phyloP scores from a whole-genome alignment of 2,888 invertebrate species.

The Arenicola marina region DNA sequence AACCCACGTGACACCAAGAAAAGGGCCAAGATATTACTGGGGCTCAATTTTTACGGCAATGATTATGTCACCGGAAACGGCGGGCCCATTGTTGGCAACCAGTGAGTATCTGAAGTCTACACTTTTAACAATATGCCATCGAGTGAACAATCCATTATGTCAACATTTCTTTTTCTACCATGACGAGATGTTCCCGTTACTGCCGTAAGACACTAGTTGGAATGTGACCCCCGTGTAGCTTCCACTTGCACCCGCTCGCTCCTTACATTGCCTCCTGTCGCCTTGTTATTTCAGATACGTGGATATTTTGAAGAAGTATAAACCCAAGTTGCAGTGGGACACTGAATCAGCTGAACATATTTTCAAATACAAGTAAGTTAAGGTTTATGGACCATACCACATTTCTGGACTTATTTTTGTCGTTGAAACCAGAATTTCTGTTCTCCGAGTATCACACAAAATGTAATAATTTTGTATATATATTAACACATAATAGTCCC shows the following conservation, averaged over 20 bases:
- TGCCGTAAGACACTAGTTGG: neutral
- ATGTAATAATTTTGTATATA: too few species aligned
- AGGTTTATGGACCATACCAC: too few species aligned
- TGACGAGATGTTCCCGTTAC: too few species aligned
- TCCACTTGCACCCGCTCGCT: too few species aligned
- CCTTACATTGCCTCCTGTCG: too few species aligned
- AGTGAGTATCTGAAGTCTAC: conserved; percentile 68
- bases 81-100: conserved; percentile 78
- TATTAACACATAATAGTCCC: neutral
- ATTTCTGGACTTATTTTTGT: too few species aligned
- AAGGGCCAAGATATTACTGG: conserved; percentile 80
- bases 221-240: neutral
- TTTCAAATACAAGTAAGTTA: conserved; percentile 78
- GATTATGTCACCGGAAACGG: conserved; percentile 80
- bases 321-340: conserved; percentile 79
- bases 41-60: conserved; percentile 92
- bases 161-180: too few species aligned
- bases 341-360: conserved; percentile 79
- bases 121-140: too few species aligned
- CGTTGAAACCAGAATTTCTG: too few species aligned
- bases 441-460: too few species aligned
- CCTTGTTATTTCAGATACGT: conserved; percentile 62
- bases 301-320: conserved; percentile 74
- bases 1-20: conserved; percentile 60
- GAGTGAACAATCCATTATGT: too few species aligned